phyloP scores from a whole-genome alignment of 2,113 vertebrate genomes.

The Malurus elegans region DNA sequence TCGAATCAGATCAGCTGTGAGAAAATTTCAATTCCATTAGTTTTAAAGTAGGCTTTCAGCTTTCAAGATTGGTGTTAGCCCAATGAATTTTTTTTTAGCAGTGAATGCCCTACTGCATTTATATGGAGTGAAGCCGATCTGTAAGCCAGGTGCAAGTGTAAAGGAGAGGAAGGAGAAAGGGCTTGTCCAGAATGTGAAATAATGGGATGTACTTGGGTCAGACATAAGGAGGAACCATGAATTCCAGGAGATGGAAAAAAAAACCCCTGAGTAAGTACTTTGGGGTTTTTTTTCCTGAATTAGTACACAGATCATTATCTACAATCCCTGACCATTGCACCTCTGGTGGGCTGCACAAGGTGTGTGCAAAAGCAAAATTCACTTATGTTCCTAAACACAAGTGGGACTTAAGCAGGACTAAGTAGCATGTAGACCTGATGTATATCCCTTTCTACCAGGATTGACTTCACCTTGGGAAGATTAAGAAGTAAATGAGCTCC shows the following conservation, averaged over 20 bases:
- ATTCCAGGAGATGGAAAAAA: neutral
- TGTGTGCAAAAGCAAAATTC: neutral
- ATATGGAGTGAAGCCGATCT: neutral
- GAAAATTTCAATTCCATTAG: neutral
- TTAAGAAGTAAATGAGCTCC: neutral
- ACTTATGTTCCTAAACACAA: neutral
- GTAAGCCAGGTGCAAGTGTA: neutral
- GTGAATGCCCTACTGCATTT: neutral
- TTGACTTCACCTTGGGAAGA: neutral
- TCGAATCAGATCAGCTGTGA: neutral
- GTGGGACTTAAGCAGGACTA: neutral
- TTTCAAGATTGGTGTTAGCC: neutral
- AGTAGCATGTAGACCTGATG: accelerated
- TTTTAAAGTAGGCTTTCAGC: neutral
- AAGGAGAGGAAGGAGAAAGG: neutral
- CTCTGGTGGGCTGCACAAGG: neutral
- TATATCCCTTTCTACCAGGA: neutral
- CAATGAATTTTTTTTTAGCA: neutral
- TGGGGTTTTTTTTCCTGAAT: neutral
- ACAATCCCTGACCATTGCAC: neutral
- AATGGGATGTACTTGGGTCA: neutral
- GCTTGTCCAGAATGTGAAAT: neutral
- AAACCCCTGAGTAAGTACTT: accelerated
- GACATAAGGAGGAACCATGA: neutral
- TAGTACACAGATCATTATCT: neutral